Percentiles rank a stretch among this genome's conserved stretches.
These are phyloP conservation scores for Chymomyza fuscimana DNA, from an alignment of 2,888 invertebrate species.

Conservation along the genomic window DNA sequence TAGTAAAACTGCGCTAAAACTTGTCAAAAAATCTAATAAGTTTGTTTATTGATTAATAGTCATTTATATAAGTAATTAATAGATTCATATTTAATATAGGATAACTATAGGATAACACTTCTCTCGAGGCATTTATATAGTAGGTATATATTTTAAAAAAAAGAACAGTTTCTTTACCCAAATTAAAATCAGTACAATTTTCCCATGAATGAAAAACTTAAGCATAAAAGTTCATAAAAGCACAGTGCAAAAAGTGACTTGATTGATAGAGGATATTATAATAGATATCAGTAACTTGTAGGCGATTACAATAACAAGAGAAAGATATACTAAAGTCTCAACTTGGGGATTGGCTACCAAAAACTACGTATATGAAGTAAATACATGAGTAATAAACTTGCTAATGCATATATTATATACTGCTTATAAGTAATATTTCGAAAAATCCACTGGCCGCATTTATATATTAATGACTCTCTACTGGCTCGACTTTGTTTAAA, in stretches of 20 bases:
- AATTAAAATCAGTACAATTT: conserved; percentile 48
- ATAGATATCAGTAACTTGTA: conserved; percentile 18
- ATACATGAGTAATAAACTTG: conserved; percentile 4
- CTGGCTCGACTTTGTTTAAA: background rate
- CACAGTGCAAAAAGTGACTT: conserved; percentile 35
- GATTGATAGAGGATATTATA: background rate
- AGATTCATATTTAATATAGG: conserved; percentile 50
- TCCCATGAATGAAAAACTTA: conserved; percentile 38
- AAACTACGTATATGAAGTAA: conserved; percentile 6
- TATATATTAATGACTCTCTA: background rate
- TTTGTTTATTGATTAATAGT: conserved; percentile 52
- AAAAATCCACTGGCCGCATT: background rate
- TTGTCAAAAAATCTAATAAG: conserved; percentile 45
- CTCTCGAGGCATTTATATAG: conserved; percentile 22
- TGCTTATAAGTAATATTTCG: background rate
- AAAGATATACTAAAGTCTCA: conserved; percentile 24
- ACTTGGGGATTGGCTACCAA: conserved; percentile 5
- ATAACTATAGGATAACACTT: conserved; percentile 58
- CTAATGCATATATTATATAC: background rate
- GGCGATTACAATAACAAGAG: conserved; percentile 23
- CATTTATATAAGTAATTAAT: conserved; percentile 47
- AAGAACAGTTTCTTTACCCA: conserved; percentile 14
- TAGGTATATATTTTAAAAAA: conserved; percentile 2
- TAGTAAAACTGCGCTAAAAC: background rate
- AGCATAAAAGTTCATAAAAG: conserved; percentile 44